Evolutionary conservation across 2,797 vertebrate genomes (phyloP), one percentile per base, ranked within the genome.

Genomic region (Rhinogobio ventralis): DNA sequence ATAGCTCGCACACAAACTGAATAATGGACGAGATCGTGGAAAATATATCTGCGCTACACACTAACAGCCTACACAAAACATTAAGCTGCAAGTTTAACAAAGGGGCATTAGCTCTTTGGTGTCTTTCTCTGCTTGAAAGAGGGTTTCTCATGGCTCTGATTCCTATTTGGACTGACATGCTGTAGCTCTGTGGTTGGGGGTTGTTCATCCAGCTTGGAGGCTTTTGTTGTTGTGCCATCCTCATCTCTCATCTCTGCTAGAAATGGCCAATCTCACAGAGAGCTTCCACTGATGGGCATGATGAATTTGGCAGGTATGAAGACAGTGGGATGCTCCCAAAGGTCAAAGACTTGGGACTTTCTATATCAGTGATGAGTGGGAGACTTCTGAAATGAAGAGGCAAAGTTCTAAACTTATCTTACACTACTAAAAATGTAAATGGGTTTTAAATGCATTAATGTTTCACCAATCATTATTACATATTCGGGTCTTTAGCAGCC

Each of bases 191-290:
- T 66, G 53, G 71, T 49, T 49, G 72, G 66, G 80, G 79, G 66
- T 77, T 82, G 66, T 66, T 53, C 10, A 80, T 76, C 60, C 64
- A 76, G 84, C 81, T 86, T 66, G 23, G 11, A 69, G 73, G 81
- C 64, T 79, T 84, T 87, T 84, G 85, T 62, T 86, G 66, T 64
- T 46, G 30, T 84, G 82, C 87, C 82, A 88, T 73, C 73, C n/a
- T 82, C 74, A 64, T 85, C 76, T 86, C 51, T 49, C 11, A 45
- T 75, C 64, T 87, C 46, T 62, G 69, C 36, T 76, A 86, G 55
- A 66, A 46, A 79, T 46, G 81, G 55, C 67, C 79, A 68, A 36
- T 82, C 71, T 72, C 45, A 55, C 57, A 1, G 19, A 67, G 83
- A 25, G 30, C 57, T 77, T 85, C 45, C 66, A 86, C 30, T 78